Percentiles rank a stretch among this genome's conserved stretches.
Evolutionary conservation across 2,888 invertebrate species (phyloP).

Genomic region (Terebella lapidaria): DNA sequence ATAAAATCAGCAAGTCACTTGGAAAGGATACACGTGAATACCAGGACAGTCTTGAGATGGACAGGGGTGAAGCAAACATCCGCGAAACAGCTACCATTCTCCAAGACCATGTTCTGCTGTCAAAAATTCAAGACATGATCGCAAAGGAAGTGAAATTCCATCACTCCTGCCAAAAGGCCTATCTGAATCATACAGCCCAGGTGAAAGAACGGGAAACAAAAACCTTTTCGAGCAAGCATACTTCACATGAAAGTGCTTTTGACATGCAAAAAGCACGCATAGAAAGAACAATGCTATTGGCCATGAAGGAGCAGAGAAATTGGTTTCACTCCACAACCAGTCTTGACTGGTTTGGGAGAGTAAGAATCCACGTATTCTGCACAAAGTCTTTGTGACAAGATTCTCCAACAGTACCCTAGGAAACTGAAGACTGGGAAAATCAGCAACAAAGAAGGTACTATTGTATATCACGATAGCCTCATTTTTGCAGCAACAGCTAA

Average conservation of each 20-base stretch:
- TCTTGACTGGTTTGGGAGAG: not conserved
- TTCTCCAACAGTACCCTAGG: not conserved
- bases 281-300: not conserved
- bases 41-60: not conserved
- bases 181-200: not conserved
- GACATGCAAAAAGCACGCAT: not conserved
- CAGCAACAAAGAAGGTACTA: not conserved
- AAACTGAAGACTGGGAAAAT: not conserved
- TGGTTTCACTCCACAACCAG: not conserved
- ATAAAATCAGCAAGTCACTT: not conserved
- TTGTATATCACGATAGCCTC: not conserved
- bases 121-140: not conserved
- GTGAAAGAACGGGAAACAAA: not conserved
- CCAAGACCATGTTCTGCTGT: not conserved
- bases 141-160: conserved; percentile 1
- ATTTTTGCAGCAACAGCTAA: not conserved
- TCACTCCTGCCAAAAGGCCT: not conserved
- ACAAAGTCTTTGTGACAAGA: not conserved
- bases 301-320: not conserved
- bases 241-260: not conserved
- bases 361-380: not conserved
- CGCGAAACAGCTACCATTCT: not conserved
- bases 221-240: too few relatives aligned
- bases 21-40: not conserved
- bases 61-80: not conserved